Percentiles rank a stretch among this genome's conserved stretches.
phyloP scores from a whole-genome alignment of 2,797 vertebrate species.

The Halcyon leucocephala region DNA sequence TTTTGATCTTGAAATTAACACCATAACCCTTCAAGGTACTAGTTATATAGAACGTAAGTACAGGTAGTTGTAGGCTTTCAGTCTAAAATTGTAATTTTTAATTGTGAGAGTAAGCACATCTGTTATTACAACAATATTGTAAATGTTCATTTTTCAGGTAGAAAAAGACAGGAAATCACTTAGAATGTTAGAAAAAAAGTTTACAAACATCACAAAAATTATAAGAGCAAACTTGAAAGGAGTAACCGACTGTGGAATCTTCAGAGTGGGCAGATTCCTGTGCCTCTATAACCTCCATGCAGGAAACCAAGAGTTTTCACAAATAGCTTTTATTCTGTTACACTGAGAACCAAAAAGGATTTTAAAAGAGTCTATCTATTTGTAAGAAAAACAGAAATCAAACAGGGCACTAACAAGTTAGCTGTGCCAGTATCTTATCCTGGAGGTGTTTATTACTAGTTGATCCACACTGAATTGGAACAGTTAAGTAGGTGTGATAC shows the following conservation, averaged over 20 bases:
- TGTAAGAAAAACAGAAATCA: neutral
- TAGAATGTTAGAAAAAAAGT: neutral
- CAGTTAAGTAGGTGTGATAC: neutral
- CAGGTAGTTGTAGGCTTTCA: neutral
- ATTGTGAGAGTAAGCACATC: neutral
- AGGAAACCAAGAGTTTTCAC: neutral
- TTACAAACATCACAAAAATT: neutral
- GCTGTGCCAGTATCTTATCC: neutral
- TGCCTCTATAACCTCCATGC: neutral
- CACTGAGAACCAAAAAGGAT: neutral
- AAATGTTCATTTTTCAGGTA: neutral
- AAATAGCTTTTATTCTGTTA: neutral
- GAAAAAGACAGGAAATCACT: neutral
- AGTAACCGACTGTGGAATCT: neutral
- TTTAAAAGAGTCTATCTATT: neutral
- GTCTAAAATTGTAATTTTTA: neutral
- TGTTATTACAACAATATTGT: neutral
- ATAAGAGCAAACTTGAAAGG: neutral
- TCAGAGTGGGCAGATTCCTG: neutral
- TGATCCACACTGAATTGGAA: neutral
- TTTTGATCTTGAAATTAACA: neutral
- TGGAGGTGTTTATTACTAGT: neutral
- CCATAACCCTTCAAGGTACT: neutral
- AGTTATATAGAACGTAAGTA: neutral
- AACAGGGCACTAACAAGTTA: neutral